Conservation (phyloP, 2,113 vertebrate species). For the Campylomormyrus tamandua region DNA sequence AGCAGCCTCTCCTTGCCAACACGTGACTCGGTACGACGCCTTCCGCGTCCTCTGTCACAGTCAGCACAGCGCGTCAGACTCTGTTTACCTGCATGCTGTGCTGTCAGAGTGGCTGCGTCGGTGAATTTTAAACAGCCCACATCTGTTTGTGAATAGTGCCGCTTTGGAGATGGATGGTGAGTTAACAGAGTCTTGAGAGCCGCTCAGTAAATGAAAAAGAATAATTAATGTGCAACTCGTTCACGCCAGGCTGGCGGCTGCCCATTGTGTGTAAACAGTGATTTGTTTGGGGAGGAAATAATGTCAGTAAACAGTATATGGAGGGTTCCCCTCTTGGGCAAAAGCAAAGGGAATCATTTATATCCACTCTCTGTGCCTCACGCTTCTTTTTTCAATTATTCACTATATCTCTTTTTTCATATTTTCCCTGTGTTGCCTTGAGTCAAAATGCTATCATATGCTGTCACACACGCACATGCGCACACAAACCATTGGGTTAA, state of each 20-base stretch:
- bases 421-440: not conserved
- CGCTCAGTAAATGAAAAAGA: not conserved
- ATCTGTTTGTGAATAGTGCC: not conserved
- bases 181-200: not conserved
- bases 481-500: not conserved
- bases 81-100: not conserved
- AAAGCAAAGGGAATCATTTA: not conserved
- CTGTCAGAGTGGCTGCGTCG: not conserved
- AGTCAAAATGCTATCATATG: not conserved
- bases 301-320: not conserved
- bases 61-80: not conserved
- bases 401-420: not conserved
- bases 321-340: not conserved
- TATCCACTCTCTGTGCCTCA: not conserved
- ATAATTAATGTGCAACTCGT: not conserved
- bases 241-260: not conserved
- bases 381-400: not conserved
- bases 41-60: not conserved
- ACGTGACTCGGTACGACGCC: conserved; percentile 58
- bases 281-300: not conserved
- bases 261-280: not conserved
- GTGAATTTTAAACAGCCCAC: not conserved
- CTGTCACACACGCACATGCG: not conserved
- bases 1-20: conserved; percentile 43
- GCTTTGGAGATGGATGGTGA: not conserved